These are phyloP conservation scores for Sciaenops ocellatus DNA, from an alignment of 2,797 vertebrate species.

Conservation along the genomic window DNA sequence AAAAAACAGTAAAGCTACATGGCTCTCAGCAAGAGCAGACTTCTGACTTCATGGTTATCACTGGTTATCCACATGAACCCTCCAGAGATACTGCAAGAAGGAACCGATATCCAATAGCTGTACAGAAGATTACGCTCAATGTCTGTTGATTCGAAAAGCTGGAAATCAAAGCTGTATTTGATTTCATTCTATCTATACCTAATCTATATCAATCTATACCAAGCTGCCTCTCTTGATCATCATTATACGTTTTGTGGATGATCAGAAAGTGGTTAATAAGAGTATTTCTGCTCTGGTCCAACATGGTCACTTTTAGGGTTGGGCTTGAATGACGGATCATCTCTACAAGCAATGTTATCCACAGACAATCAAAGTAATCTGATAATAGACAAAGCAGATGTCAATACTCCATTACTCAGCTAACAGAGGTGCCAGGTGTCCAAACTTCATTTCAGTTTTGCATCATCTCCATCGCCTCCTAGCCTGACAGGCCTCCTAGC, in stretches of 20 bases:
- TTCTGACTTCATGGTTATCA: slow-evolving; percentile 30
- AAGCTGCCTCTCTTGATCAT: slow-evolving; percentile 13
- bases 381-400: slow-evolving; percentile 22
- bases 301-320: neutral
- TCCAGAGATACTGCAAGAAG: slow-evolving; percentile 10
- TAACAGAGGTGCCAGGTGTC: slow-evolving; percentile 31
- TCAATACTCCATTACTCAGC: neutral
- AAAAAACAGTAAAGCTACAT: neutral
- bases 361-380: slow-evolving; percentile 36
- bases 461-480: slow-evolving; percentile 36
- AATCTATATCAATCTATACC: no score
- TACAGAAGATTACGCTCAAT: slow-evolving; percentile 24
- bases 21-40: slow-evolving; percentile 13
- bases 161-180: slow-evolving; percentile 47
- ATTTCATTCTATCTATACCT: no score
- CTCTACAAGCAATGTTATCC: slow-evolving; percentile 21
- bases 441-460: slow-evolving; percentile 25
- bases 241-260: neutral
- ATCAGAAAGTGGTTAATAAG: no score
- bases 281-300: neutral
- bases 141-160: slow-evolving; percentile 51
- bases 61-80: slow-evolving; percentile 17
- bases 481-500: slow-evolving; percentile 24
- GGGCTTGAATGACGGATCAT: neutral
- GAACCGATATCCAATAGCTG: slow-evolving; percentile 18